Conservation (phyloP, 2,113 vertebrate genomes). For the Hippopotamus amphibius region DNA sequence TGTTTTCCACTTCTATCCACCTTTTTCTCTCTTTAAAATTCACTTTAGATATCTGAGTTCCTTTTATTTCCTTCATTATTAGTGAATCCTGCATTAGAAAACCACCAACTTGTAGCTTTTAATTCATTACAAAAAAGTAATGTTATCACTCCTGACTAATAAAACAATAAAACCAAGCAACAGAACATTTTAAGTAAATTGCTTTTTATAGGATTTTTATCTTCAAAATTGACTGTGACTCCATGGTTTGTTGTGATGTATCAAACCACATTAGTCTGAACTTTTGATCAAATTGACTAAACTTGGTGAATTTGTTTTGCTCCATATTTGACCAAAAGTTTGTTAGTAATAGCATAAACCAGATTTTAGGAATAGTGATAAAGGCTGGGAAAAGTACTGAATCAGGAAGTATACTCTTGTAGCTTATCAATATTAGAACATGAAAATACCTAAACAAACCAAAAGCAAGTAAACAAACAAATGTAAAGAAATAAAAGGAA, state of each 20-base stretch:
- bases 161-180: constrained; percentile 40
- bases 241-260: constrained; percentile 42
- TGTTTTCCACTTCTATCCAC: not conserved
- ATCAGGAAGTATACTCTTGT: not conserved
- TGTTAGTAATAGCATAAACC: not conserved
- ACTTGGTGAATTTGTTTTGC: not conserved
- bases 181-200: constrained; percentile 60
- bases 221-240: constrained; percentile 55
- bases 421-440: not conserved
- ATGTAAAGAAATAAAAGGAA: not conserved
- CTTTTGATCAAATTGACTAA: constrained; percentile 44
- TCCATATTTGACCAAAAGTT: not conserved
- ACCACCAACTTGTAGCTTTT: not conserved
- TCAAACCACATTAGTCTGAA: constrained; percentile 45
- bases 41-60: not conserved
- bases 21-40: constrained; percentile 22
- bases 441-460: not conserved
- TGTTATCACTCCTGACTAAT: constrained; percentile 14
- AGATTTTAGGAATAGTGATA: not conserved
- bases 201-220: constrained; percentile 64
- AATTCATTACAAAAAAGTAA: constrained; percentile 38
- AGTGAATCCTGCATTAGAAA: constrained; percentile 2
- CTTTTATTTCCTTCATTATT: not conserved
- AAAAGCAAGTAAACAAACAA: not conserved
- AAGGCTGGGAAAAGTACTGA: not conserved